Conservation (phyloP, 2,797 vertebrate species). For the Neoniphon sammara region DNA sequence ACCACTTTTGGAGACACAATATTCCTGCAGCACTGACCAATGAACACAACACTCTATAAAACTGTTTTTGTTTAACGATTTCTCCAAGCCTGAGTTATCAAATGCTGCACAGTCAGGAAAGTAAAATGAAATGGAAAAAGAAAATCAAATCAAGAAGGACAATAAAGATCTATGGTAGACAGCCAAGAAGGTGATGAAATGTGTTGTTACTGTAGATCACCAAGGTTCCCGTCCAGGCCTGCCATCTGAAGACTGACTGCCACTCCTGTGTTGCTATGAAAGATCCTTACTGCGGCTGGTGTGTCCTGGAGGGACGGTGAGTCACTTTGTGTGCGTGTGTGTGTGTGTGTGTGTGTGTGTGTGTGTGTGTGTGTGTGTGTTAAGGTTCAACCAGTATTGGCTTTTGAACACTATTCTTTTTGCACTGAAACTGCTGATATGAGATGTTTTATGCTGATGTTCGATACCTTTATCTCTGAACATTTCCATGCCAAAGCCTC, state of each 20-base stretch:
- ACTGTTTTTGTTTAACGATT: no score
- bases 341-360: constrained; percentile 10
- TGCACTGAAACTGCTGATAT: no score
- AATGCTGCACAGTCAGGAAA: no score
- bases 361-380: background rate
- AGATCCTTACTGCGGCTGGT: constrained; percentile 98
- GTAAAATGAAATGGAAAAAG: background rate
- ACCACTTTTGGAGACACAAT: no score
- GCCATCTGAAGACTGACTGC: constrained; percentile 84
- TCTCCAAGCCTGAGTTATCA: no score
- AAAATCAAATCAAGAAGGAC: background rate
- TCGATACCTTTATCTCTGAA: no score
- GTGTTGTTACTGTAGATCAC: constrained; percentile 81
- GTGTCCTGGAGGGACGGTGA: constrained; percentile 89
- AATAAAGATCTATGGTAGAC: constrained; percentile 22
- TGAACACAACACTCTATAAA: no score
- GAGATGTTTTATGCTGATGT: no score
- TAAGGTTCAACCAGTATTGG: no score
- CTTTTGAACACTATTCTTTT: no score
- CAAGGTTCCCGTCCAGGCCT: constrained; percentile 90
- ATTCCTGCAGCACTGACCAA: no score
- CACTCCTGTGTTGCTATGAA: constrained; percentile 83
- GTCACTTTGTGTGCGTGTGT: constrained; percentile 30
- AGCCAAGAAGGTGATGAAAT: background rate
- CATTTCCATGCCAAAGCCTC: no score